Conservation (phyloP, 2,113 vertebrate genomes). For the Ameiurus melas region DNA sequence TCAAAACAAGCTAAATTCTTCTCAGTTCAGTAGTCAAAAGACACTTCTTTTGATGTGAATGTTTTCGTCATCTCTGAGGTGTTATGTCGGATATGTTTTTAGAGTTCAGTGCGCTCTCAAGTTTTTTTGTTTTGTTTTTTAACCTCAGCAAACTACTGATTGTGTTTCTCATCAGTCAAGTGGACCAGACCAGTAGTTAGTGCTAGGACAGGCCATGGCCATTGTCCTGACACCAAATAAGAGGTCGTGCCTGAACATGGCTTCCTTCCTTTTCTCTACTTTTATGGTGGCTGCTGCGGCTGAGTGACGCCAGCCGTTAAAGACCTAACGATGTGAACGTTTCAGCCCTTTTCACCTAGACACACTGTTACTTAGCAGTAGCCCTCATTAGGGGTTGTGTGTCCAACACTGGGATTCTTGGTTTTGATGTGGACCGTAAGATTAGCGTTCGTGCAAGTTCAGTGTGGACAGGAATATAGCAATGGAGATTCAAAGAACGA, state of each 20-base stretch:
- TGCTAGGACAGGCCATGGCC: constrained; percentile 29
- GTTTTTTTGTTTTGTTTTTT: not conserved
- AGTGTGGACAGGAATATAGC: not conserved
- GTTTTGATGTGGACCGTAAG: not conserved
- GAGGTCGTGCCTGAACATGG: constrained; percentile 48
- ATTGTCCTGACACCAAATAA: constrained; percentile 37
- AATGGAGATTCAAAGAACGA: not conserved
- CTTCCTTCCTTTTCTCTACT: constrained; percentile 45
- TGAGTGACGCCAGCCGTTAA: constrained; percentile 62
- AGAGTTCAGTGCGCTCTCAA: not conserved
- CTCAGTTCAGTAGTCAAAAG: not conserved
- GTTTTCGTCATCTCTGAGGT: constrained; percentile 51
- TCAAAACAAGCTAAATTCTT: constrained; percentile 33
- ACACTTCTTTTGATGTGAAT: not conserved
- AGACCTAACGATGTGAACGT: constrained; percentile 60
- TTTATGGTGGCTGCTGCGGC: constrained; percentile 48
- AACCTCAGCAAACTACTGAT: not conserved
- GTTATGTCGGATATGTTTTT: not conserved
- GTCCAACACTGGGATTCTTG: not conserved
- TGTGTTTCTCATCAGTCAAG: not conserved
- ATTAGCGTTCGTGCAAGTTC: not conserved
- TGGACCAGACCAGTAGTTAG: not conserved
- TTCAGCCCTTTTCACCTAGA: constrained; percentile 47
- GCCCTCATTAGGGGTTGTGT: constrained; percentile 11
- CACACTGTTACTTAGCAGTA: not conserved